Conservation (phyloP, 37 sponge, comb jelly and placozoan genomes). For the Mnemiopsis leidyi region DNA sequence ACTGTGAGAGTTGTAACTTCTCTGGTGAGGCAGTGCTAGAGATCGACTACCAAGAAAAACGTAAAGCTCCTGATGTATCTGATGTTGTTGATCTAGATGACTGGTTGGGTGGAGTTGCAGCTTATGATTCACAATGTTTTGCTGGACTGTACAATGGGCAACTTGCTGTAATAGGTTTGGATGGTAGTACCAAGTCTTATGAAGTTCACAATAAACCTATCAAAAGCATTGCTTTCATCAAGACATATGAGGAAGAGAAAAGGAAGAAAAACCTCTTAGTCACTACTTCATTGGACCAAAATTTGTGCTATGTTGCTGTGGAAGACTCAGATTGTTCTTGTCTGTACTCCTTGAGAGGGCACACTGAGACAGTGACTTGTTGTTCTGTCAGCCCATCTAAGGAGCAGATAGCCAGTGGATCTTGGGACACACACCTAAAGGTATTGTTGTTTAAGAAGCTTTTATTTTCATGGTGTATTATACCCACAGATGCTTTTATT, state of each 20-base stretch:
- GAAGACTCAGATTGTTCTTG: neutral
- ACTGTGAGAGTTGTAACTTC: slow-evolving; percentile 4
- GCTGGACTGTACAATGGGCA: slow-evolving; percentile 59
- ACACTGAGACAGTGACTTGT: slow-evolving; percentile 35
- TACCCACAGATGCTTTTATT: no score
- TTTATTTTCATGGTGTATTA: no score
- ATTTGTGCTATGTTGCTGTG: neutral
- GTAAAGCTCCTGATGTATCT: slow-evolving; percentile 12
- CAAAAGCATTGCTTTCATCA: neutral
- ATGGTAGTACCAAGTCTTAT: neutral
- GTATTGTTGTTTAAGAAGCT: neutral
- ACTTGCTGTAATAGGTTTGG: neutral
- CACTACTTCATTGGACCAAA: slow-evolving; percentile 5
- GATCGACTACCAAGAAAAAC: neutral
- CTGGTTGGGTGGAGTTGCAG: slow-evolving; percentile 15
- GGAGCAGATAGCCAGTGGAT: slow-evolving; percentile 44
- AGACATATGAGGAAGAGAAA: neutral
- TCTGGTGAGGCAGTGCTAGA: slow-evolving; percentile 25
- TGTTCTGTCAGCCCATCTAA: slow-evolving; percentile 13
- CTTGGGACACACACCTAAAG: slow-evolving; percentile 36
- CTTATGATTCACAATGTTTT: neutral
- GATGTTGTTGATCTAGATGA: neutral
- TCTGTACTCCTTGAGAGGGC: slow-evolving; percentile 25
- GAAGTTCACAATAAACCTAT: slow-evolving; percentile 18
- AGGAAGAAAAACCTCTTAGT: neutral